Evolutionary conservation across 2,888 invertebrate genomes (phyloP), one percentile per base, ranked within the genome.

Genomic region (Apotomis capreana): DNA sequence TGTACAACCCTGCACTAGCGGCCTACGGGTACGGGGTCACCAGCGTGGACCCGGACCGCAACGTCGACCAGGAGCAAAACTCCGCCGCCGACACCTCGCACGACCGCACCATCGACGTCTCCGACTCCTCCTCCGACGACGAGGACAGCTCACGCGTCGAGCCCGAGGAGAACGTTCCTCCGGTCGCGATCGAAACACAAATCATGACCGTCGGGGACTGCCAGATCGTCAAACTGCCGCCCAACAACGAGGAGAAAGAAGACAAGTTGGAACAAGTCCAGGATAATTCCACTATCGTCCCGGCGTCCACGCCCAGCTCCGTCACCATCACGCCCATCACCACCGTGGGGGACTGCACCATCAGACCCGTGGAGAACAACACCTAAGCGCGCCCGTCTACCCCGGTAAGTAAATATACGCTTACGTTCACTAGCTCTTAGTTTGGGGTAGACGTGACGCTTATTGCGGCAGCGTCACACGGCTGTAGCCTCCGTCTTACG

Each of bases 161-260:
- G 8, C 81, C 86, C 0, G 91, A 91, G 2, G 92, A 92, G 1
- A 84, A 83, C 79, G 85, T 86, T 0, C 89, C 89, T 0, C 79
- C 89, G 0, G 87, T 85, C 1, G 89, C 84, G 57, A 81, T 87
- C 80, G 91, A 91, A n/a, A 87, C 91, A 2, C 91, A 90, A 72
- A 89, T 92, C 62, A 90, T 93, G 90, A 93, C 92, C n/a, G 92
- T 93, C 1, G 93, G 93, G 5, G 93, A 94, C 83, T 93, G 93
- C 76, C 93, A 93, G 82, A 94, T 93, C 61, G 91, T 93, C 49
- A 93, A 93, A 74, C 87, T 93, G 4, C 91, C 92, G 13, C 84
- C 89, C 6, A 83, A 77, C 36, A 82, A 78, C 54, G 91, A 90
- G 0, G 88, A 89, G 0, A 84, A 88, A 61, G 89, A 88, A 0